A percentile compares a stretch with the other conserved stretches of the same genome.
Evolutionary conservation across 37 sponge, comb jelly and placozoan species (phyloP).

Genomic region (Chondrilla cf. caribensis): DNA sequence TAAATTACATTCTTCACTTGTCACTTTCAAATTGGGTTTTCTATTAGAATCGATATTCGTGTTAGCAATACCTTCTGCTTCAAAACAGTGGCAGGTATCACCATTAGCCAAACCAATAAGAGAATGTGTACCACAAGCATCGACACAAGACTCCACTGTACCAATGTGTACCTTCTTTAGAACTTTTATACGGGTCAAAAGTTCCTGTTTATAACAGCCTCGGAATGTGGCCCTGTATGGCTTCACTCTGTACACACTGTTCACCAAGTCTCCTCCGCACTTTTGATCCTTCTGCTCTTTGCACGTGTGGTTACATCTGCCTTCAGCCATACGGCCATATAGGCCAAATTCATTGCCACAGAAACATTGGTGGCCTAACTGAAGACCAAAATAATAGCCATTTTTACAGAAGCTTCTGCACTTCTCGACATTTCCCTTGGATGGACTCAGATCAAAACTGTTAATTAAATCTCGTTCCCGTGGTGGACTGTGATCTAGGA

Average conservation of each 20-base stretch:
- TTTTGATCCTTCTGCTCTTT: background rate
- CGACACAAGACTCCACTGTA: background rate
- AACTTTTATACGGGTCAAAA: too few relatives aligned
- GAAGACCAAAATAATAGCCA: constrained; percentile 28
- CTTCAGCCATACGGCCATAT: constrained; percentile 18
- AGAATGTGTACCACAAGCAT: background rate
- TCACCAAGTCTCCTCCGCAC: constrained; percentile 26
- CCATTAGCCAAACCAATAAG: background rate
- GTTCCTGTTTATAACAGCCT: background rate
- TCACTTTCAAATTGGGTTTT: background rate
- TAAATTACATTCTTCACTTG: background rate
- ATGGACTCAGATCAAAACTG: background rate
- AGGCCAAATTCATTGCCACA: constrained; percentile 37
- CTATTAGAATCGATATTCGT: too few relatives aligned
- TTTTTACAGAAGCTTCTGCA: background rate
- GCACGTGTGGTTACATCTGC: constrained; percentile 18
- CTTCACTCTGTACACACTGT: constrained; percentile 31
- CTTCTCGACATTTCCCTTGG: background rate
- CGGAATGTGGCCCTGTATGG: background rate
- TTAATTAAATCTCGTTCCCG: background rate
- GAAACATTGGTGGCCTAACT: constrained; percentile 26
- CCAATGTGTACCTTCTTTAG: too few relatives aligned
- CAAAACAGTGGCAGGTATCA: background rate
- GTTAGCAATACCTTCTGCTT: too few relatives aligned
- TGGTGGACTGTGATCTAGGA: background rate